Evolutionary conservation across 1,140 invertebrate genomes (phyloP).

Genomic region (Hylaeus volcanicus): DNA sequence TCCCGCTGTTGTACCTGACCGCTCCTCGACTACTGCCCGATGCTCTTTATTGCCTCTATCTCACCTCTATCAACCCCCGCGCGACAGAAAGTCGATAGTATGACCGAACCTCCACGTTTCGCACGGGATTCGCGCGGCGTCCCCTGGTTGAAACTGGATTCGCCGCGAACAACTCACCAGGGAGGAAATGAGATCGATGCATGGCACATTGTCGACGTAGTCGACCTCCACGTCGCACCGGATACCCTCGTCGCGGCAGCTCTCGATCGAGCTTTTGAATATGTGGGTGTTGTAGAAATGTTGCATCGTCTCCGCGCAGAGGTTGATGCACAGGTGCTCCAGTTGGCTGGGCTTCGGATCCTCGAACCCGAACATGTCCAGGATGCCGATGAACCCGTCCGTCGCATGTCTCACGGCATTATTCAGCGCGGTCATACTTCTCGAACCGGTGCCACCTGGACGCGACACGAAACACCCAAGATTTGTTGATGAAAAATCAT

Average conservation of each 20-base stretch:
- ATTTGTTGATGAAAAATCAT: not conserved
- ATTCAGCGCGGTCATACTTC: slow-evolving; percentile 94
- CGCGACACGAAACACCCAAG: slow-evolving; percentile 4
- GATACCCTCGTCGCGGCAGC: slow-evolving; percentile 95
- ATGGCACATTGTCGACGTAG: slow-evolving; percentile 97
- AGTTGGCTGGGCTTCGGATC: slow-evolving; percentile 93
- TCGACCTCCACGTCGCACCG: slow-evolving; percentile 94
- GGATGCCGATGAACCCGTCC: slow-evolving; percentile 95
- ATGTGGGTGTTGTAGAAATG: slow-evolving; percentile 98
- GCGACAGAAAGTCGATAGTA: too few species aligned
- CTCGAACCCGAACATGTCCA: slow-evolving; percentile 98
- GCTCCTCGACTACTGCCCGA: too few species aligned
- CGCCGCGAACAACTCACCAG: slow-evolving; percentile 81
- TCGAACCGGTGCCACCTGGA: slow-evolving; percentile 86
- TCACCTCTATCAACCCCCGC: too few species aligned
- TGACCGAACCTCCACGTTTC: not conserved
- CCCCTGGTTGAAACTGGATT: too few species aligned
- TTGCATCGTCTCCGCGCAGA: slow-evolving; percentile 98
- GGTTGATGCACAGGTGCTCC: slow-evolving; percentile 96
- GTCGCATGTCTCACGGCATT: slow-evolving; percentile 96
- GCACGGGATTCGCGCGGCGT: not conserved
- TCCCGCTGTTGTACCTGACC: too few species aligned
- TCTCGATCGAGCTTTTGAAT: slow-evolving; percentile 96
- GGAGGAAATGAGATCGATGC: slow-evolving; percentile 96
- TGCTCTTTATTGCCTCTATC: too few species aligned